Base-by-base conservation (phyloP, 2,888 invertebrate genomes). In the Tetragonisca angustula region DNA sequence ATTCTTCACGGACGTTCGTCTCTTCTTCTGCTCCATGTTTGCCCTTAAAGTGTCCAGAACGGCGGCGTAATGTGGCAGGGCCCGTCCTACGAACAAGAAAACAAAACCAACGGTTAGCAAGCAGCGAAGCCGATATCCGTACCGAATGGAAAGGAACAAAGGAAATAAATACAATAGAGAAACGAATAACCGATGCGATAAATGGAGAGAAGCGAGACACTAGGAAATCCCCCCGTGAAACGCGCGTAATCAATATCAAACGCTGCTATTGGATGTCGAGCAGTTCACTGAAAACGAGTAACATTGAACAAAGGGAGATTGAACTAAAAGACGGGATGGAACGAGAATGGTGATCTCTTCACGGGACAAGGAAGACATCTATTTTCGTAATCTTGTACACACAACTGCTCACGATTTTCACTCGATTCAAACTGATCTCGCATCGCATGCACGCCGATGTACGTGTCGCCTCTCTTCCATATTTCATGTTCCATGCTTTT, bases 61-160 rank as follows among this genome's bases (percentile, higher is more conserved):
- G 43, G 73, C 79, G 27, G 85, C 24, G n/a, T 89, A 91, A 0
- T 83, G 67, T 13, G 83, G 79, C 21, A 88, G 75, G 61, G 72
- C 86, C 43, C 77, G 78, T 87, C 93, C 93, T 93, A 93, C 82
- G 83, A 91, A 91, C 93, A 93, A 83, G 87, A 89, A 90, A 76
- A 89, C 65, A 79, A 32, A 83, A 69, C 68, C 72, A 32, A 75
- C 81, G 74, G 64, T 89, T 90, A 88, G 79, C 69, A 52, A 27
- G 36, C 70, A 6, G 54, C 32, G 36, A 56, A 78, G 62, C 54
- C 68, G 27, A 61, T 27, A 49, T 24, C 50, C 79, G 52, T 74
- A 71, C 74, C 69, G 36, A 79, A 80, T 61, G 74, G n/a, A 75
- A 67, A n/a, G 68, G 61, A 68, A 24, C 62, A 32, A 65, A 62